Evolutionary conservation across 2,113 vertebrate genomes (phyloP), one percentile per base, ranked within the genome.

Genomic region (Lagopus muta): DNA sequence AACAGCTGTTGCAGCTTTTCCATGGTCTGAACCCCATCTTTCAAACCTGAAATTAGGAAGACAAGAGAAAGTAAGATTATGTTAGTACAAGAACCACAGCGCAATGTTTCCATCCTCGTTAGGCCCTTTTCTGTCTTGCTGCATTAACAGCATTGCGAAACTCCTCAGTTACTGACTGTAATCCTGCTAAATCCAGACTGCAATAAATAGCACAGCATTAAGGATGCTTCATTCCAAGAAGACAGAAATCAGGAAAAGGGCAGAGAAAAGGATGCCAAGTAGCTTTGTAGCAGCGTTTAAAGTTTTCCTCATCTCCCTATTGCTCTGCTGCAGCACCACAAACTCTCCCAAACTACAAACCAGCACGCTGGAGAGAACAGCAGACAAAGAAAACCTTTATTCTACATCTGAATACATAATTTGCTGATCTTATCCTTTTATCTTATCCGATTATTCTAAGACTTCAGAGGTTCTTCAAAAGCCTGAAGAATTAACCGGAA

Each of bases 1-100:
- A 81, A 73, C 20, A 74, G 57, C n/a, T 90, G 54, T 58, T 52
- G 65, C 66, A 93, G 76, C 21, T 79, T 92, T 92, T 89, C 89
- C 45, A 13, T 20, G 64, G 66, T 66, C 25, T 87, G 77, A 88
- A 62, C 22, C 57, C 47, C 82, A 78, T 69, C 76, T 74, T 91
- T 92, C 58, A 88, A 86, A 82, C 73, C 82, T 93, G 73, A 30
- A 92, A 90, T 84, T 65, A 77, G 61, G 74, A 91, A 85, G 57
- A 80, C n/a, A 87, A 61, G 25, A 94, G 60, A 85, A 75, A 90
- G 45, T 62, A 58, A 78, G 52, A 75, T 47, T 20, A 50, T 2
- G 3, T 94, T 78, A 94, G 70, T 81, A 75, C 24, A 90, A 40
- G 34, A 60, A 55, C 38, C 36, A 34, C 64, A 77, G 8, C 14